Evolutionary conservation across 1,140 invertebrate species (phyloP).

Genomic region (Nomia melanderi): DNA sequence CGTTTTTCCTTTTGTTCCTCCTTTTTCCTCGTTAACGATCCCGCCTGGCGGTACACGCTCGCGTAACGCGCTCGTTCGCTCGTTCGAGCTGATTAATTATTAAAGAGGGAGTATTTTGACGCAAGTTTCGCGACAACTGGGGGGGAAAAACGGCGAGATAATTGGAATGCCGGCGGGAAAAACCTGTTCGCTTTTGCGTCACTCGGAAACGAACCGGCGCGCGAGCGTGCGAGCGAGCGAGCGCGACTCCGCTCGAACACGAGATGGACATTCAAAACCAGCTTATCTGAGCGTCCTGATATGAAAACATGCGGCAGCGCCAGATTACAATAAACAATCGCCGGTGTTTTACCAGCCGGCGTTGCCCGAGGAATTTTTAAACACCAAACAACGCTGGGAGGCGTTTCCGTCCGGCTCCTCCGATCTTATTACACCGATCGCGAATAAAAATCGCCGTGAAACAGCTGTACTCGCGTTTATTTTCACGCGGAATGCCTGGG

Average conservation of each 20-base stretch:
- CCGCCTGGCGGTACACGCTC: too few species aligned
- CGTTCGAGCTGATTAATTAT: background rate
- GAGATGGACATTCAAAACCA: slow-evolving; percentile 67
- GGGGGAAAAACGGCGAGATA: background rate
- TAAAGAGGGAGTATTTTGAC: slow-evolving; percentile 20
- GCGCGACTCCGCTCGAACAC: slow-evolving; percentile 37
- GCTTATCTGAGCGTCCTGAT: slow-evolving; percentile 65
- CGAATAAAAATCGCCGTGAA: slow-evolving; percentile 9
- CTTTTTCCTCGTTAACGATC: too few species aligned
- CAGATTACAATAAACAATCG: slow-evolving; percentile 69
- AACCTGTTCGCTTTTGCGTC: slow-evolving; percentile 54
- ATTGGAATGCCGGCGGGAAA: slow-evolving; percentile 34
- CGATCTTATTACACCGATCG: slow-evolving; percentile 7
- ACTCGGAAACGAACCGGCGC: slow-evolving; percentile 19
- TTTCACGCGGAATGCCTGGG: background rate
- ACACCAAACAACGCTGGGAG: slow-evolving; percentile 51
- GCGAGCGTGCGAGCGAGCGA: background rate
- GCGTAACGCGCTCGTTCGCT: too few species aligned
- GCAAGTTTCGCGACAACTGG: background rate
- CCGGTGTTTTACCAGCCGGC: slow-evolving; percentile 55
- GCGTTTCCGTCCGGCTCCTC: background rate
- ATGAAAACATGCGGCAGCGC: slow-evolving; percentile 65
- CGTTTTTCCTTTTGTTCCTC: too few species aligned
- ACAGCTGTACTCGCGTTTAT: background rate
- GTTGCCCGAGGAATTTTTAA: slow-evolving; percentile 59